Evolutionary conservation across 2,888 invertebrate species (phyloP).

Genomic region (Apomyelois bistriatella): DNA sequence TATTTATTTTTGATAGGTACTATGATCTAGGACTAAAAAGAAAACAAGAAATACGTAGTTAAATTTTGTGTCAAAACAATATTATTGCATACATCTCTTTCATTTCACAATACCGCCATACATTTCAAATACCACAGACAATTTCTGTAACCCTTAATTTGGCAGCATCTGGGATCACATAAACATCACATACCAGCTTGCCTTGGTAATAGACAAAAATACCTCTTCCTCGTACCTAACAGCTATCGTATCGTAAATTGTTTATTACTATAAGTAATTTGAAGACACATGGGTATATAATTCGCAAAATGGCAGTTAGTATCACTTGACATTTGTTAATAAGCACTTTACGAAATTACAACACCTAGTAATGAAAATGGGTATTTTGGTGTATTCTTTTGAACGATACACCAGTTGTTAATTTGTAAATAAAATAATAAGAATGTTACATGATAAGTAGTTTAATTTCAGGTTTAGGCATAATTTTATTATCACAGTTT

Average conservation of each 20-base stretch:
- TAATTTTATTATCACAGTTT: conserved; percentile 67
- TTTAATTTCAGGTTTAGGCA: conserved; percentile 32
- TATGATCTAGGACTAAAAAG: conserved; percentile 37
- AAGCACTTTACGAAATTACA: conserved; percentile 34
- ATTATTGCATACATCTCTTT: conserved; percentile 10
- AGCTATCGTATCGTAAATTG: conserved; percentile 6
- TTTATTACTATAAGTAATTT: conserved; percentile 17
- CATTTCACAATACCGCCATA: conserved; percentile 13
- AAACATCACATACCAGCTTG: background rate
- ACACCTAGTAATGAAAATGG: conserved; percentile 24
- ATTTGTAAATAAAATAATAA: conserved; percentile 22
- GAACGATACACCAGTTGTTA: background rate
- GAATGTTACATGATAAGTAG: conserved; percentile 28
- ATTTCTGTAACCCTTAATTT: conserved; percentile 26
- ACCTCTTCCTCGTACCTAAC: conserved; percentile 11
- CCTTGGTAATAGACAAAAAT: conserved; percentile 7
- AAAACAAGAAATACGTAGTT: conserved; percentile 25
- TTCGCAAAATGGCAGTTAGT: conserved; percentile 67
- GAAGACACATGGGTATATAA: conserved; percentile 26
- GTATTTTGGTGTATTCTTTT: background rate
- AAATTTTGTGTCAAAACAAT: conserved; percentile 24
- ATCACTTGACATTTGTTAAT: conserved; percentile 50
- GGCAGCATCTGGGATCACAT: conserved; percentile 37
- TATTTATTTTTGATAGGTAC: conserved; percentile 39
- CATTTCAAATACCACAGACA: background rate